These are phyloP conservation scores for Heliconius hermathena DNA, from an alignment of 1,140 invertebrate species.

Conservation along the genomic window DNA sequence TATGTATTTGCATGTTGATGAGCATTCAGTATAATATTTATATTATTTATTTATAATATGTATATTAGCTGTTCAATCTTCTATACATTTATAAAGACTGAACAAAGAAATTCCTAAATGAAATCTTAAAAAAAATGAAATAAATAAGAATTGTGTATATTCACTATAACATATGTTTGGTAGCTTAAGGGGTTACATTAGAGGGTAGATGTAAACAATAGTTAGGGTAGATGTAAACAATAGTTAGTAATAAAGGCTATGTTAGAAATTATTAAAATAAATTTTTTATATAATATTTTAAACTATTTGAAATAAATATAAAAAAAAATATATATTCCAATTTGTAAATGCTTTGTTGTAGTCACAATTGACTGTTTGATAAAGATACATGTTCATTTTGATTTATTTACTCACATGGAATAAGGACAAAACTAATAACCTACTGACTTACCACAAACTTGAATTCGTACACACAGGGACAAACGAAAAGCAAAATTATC, in stretches of 20 bases:
- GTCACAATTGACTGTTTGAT: not conserved
- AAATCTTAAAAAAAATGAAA: not conserved
- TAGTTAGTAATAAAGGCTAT: not conserved
- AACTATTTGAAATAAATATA: no score
- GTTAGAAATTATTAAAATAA: not conserved
- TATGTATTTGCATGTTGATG: not conserved
- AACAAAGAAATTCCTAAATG: no score
- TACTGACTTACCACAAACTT: no score
- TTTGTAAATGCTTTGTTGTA: not conserved
- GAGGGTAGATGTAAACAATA: not conserved
- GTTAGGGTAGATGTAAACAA: no score
- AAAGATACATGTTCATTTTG: no score
- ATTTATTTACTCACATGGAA: no score
- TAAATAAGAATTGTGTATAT: not conserved
- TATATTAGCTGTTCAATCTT: no score
- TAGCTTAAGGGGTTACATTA: not conserved
- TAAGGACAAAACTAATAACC: no score
- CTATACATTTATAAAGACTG: not conserved
- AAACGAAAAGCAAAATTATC: no score
- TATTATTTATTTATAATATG: not conserved
- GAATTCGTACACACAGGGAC: no score
- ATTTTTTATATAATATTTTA: not conserved
- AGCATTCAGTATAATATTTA: not conserved
- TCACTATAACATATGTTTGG: not conserved
- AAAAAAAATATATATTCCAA: no score